phyloP scores from a whole-genome alignment of 2,888 invertebrate species.

The Drosophila mimetica region DNA sequence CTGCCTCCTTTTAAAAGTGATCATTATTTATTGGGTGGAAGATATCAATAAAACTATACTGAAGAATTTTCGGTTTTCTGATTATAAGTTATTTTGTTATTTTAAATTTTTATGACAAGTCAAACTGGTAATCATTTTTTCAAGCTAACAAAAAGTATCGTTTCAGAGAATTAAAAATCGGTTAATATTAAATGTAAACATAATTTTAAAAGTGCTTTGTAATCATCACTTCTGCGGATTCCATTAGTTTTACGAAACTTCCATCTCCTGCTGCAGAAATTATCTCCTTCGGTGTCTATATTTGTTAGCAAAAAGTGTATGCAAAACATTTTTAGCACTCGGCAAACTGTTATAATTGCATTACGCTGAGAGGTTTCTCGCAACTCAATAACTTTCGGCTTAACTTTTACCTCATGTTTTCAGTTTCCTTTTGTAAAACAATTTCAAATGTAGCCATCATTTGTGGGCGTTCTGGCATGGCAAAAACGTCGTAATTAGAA shows the following conservation, averaged over 20 bases:
- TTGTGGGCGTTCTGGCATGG: slow-evolving; percentile 43
- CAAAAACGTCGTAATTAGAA: slow-evolving; percentile 62
- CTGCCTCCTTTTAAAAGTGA: no score
- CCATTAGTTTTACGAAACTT: background rate
- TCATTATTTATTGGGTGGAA: no score
- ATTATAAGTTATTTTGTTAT: no score
- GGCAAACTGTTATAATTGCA: slow-evolving; percentile 71
- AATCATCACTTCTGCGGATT: background rate
- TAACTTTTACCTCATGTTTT: slow-evolving; percentile 64
- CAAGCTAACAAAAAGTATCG: no score
- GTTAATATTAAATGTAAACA: no score
- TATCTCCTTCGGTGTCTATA: slow-evolving; percentile 5
- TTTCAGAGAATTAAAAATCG: no score
- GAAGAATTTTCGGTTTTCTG: no score
- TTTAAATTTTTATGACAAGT: no score
- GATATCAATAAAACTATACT: no score
- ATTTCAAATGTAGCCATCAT: slow-evolving; percentile 16
- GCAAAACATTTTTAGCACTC: slow-evolving; percentile 31
- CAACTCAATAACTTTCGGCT: slow-evolving; percentile 77
- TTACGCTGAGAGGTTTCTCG: slow-evolving; percentile 70
- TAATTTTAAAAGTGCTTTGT: background rate
- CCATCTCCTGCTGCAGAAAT: background rate
- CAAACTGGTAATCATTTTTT: no score
- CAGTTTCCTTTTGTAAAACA: slow-evolving; percentile 42
- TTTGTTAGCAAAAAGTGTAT: slow-evolving; percentile 16